A percentile compares a stretch with the other conserved stretches of the same genome.
Evolutionary conservation across 2,113 vertebrate species (phyloP).

Genomic region (Alexandromys fortis): DNA sequence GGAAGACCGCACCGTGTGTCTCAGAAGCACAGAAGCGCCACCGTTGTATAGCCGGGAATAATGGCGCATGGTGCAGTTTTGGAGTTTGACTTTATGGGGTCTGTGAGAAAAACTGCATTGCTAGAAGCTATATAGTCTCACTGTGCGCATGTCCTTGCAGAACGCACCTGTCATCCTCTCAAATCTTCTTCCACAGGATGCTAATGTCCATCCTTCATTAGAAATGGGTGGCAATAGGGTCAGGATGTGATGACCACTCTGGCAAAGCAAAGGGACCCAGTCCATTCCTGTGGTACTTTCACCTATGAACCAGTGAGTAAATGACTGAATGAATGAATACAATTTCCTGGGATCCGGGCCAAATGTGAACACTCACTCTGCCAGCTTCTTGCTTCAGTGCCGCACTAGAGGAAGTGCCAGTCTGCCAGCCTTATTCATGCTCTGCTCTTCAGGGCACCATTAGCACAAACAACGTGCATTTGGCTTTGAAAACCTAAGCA

Average conservation of each 20-base stretch:
- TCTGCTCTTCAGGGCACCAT: neutral
- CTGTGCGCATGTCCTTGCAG: neutral
- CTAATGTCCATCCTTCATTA: neutral
- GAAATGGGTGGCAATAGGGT: neutral
- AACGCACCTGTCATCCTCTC: neutral
- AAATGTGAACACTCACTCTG: neutral
- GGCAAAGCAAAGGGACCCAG: neutral
- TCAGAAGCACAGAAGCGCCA: neutral
- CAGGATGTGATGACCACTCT: neutral
- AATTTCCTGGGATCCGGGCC: neutral
- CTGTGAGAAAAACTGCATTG: neutral
- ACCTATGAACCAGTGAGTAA: neutral
- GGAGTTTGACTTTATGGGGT: neutral
- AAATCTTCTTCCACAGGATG: neutral
- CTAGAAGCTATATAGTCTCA: neutral
- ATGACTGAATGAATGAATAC: neutral
- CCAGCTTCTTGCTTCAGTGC: conserved; percentile 5
- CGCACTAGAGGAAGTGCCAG: neutral
- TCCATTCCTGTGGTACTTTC: neutral
- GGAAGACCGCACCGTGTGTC: neutral
- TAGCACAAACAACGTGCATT: neutral
- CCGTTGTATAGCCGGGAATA: neutral
- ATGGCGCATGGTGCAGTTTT: neutral
- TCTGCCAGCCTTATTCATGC: neutral
- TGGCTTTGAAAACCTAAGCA: conserved; percentile 66